phyloP scores from a whole-genome alignment of 2,888 invertebrate genomes.

The Allolobophora icterica region DNA sequence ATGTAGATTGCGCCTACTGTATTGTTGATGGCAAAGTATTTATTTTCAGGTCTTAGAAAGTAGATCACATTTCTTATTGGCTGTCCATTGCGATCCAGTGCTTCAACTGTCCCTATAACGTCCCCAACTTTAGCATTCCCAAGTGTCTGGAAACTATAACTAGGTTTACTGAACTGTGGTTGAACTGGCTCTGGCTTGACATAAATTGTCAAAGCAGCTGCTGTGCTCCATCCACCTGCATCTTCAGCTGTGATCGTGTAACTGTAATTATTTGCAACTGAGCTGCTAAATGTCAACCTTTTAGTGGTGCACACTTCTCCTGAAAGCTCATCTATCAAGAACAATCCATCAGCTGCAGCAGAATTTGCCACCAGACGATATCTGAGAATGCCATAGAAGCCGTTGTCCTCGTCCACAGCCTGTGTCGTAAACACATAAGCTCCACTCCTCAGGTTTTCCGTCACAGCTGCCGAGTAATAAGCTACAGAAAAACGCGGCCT shows the following conservation, averaged over 20 bases:
- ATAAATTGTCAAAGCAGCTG: slow-evolving; percentile 25
- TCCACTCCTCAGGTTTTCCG: slow-evolving; percentile 86
- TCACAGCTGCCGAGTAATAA: slow-evolving; percentile 86
- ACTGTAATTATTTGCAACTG: slow-evolving; percentile 52
- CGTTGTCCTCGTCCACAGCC: slow-evolving; percentile 87
- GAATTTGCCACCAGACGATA: slow-evolving; percentile 73
- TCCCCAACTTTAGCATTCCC: slow-evolving; percentile 77
- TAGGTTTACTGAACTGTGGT: slow-evolving; percentile 81
- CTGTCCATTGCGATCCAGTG: neutral
- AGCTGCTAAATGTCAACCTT: slow-evolving; percentile 83
- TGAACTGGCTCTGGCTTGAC: slow-evolving; percentile 31
- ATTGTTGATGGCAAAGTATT: slow-evolving; percentile 81
- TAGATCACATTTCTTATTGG: slow-evolving; percentile 84
- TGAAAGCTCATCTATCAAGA: slow-evolving; percentile 78
- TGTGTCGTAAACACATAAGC: slow-evolving; percentile 85
- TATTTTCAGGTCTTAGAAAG: slow-evolving; percentile 81
- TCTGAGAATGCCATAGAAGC: slow-evolving; percentile 81
- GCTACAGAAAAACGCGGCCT: slow-evolving; percentile 85
- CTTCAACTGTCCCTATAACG: slow-evolving; percentile 80
- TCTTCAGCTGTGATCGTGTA: slow-evolving; percentile 66
- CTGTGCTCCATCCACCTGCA: slow-evolving; percentile 55
- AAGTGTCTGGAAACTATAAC: slow-evolving; percentile 77
- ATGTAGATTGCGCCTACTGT: slow-evolving; percentile 80
- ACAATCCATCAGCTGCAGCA: slow-evolving; percentile 70
- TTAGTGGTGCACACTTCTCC: slow-evolving; percentile 82